Base-by-base conservation (phyloP, 2,797 vertebrate species). In the Microchirus variegatus region DNA sequence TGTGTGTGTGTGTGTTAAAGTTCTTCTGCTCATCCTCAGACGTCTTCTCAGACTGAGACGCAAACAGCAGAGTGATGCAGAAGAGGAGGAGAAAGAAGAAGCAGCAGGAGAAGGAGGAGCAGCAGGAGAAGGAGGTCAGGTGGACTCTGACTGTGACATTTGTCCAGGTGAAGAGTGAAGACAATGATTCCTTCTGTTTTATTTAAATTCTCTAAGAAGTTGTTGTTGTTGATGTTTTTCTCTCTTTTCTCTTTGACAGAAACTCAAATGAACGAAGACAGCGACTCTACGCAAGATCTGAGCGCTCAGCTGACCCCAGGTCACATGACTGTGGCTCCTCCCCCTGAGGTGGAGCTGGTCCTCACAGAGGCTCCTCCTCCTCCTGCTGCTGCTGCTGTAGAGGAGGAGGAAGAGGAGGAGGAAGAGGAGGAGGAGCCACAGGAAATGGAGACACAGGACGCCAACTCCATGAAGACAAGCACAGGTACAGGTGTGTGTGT, bases 111-210 rank as follows among this genome's bases (percentile, higher is more conserved):
- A 40, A 80, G 51, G n/a, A n/a, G 59, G 37, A 13, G 49, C 15
- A n/a, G 68, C 51, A 11, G 75, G 15, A 1, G 61, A 60, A 13
- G 48, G 73, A 11, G 75, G 42, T 1, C 79, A 67, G 46, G 83
- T 64, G 53, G 82, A 88, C 0, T 10, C 49, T 0, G 82, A 83
- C 79, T 87, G 83, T 48, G 75, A 76, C 0, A 58, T 92, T 67
- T 93, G 90, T 82, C 91, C 90, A 85, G 92, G 92, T 93, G n/a
- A n/a, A n/a, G n/a, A 78, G 37, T 16, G 44, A 59, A 43, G 42
- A 43, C 9, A 44, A 16, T 2, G 3, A 44, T 44, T 16, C 1
- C n/a, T 15, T 14, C 0, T 42, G 3, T 14, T n/a, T n/a, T n/a
- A n/a, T n/a, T n/a, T n/a, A n/a, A n/a, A n/a, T n/a, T n/a, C n/a